Evolutionary conservation across 2,113 vertebrate genomes (phyloP).

Genomic region (Miniopterus natalensis): DNA sequence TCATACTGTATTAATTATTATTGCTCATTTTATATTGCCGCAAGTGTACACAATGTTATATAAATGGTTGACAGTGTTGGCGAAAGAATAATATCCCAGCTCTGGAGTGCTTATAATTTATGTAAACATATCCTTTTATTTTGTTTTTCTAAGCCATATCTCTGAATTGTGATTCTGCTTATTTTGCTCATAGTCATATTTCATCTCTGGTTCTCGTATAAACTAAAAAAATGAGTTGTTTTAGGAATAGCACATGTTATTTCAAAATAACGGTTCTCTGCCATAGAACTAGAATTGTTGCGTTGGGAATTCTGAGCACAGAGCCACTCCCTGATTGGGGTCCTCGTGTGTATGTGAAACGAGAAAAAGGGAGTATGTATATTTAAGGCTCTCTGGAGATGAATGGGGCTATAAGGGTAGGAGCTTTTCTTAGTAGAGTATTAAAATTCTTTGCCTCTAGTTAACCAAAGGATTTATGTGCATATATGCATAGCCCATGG

Average conservation of each 20-base stretch:
- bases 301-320: constrained; percentile 44
- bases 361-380: background rate
- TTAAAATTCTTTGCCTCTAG: background rate
- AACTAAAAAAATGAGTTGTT: constrained; percentile 66
- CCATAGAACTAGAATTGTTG: background rate
- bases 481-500: no score
- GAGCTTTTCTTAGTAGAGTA: background rate
- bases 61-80: constrained; percentile 64
- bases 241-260: constrained; percentile 70
- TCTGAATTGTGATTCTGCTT: constrained; percentile 65
- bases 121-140: constrained; percentile 80
- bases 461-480: no score
- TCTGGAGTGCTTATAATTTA: constrained; percentile 76
- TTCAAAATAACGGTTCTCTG: constrained; percentile 1
- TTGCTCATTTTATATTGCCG: constrained; percentile 66
- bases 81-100: constrained; percentile 75
- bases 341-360: background rate
- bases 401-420: background rate
- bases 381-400: background rate
- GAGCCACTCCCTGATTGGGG: background rate
- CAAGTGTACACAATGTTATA: constrained; percentile 69
- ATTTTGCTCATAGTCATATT: constrained; percentile 60
- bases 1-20: constrained; percentile 53
- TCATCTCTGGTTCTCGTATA: constrained; percentile 69
- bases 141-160: constrained; percentile 72